Evolutionary conservation across 2,113 vertebrate species (phyloP), one percentile per base, ranked within the genome.

Genomic region (Oncorhynchus clarkii): DNA sequence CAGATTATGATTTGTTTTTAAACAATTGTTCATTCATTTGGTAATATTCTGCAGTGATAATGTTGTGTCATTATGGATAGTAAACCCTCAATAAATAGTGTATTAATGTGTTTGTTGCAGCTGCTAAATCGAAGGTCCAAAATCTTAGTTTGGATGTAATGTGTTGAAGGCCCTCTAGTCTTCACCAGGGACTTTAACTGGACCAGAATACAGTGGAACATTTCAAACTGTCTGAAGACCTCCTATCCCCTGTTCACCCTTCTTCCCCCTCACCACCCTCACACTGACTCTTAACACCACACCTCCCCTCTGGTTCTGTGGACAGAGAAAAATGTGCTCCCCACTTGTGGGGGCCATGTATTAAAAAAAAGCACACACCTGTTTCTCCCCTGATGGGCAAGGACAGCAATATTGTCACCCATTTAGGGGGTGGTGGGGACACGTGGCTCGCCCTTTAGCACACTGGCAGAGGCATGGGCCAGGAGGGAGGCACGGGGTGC

Each of bases 401-500:
- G 86, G 90, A 90, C 87, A 87, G 80, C 82, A 76, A 81, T 82
- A 88, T 90, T 93, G 90, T 91, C 89, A 90, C 89, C 89, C 86
- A 79, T 90, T 92, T 89, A 89, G 85, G 86, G 81, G 85, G 77
- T 84, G 84, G 54, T 4, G 49, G 26, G 73, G 80, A 91, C 89
- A 90, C 84, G 83, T 89, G 88, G 83, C 84, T 81, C 67, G 78
- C 80, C 85, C 89, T 86, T 83, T 88, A 84, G 83, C 82, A 77
- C 16, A 73, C 81, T 83, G 79, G 74, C 74, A 81, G 80, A 85
- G 39, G 39, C 39, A 39, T 39, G 39, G 39, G 8, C 39, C 7
- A 39, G 39, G 45, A 29, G 27, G 24, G 14, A 20, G n/a, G 39
- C 79, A 87, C 82, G 81, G 73, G 78, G 82, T 64, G 62, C 73